Conservation (phyloP, 2,888 invertebrate genomes). For the Trichopria drosophilae region DNA sequence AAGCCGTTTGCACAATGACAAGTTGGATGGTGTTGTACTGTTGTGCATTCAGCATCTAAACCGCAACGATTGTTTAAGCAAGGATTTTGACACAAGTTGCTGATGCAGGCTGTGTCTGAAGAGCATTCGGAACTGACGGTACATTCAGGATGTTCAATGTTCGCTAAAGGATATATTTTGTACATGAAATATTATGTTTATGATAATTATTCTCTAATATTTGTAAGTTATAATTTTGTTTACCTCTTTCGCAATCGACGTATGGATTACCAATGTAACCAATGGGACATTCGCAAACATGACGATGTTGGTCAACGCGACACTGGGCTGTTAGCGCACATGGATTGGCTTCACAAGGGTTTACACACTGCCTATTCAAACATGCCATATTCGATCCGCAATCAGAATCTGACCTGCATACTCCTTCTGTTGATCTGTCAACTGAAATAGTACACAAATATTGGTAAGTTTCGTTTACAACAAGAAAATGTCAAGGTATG, state of each 20-base stretch:
- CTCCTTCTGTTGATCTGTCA: slow-evolving; percentile 58
- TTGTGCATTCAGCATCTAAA: slow-evolving; percentile 76
- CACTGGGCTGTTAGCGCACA: slow-evolving; percentile 82
- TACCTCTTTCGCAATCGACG: slow-evolving; percentile 69
- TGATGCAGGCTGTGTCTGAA: slow-evolving; percentile 77
- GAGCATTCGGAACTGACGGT: slow-evolving; percentile 75
- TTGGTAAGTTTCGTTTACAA: neutral
- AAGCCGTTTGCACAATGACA: slow-evolving; percentile 84
- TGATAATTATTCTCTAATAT: slow-evolving; percentile 1
- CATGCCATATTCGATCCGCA: slow-evolving; percentile 75
- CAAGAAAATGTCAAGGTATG: neutral
- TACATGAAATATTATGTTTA: neutral
- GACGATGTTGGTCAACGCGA: slow-evolving; percentile 73
- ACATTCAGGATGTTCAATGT: slow-evolving; percentile 67
- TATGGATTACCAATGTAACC: slow-evolving; percentile 81
- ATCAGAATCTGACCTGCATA: slow-evolving; percentile 73
- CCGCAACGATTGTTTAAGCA: slow-evolving; percentile 83
- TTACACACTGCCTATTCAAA: slow-evolving; percentile 72
- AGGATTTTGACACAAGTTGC: slow-evolving; percentile 78
- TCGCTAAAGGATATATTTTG: slow-evolving; percentile 37
- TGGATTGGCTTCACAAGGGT: slow-evolving; percentile 73
- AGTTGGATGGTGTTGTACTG: slow-evolving; percentile 75
- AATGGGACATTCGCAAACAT: slow-evolving; percentile 74
- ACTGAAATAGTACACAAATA: slow-evolving; percentile 33
- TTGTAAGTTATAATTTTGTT: slow-evolving; percentile 1